These are phyloP conservation scores for Drosophila birchii DNA, from an alignment of 2,888 invertebrate genomes.

Conservation along the genomic window DNA sequence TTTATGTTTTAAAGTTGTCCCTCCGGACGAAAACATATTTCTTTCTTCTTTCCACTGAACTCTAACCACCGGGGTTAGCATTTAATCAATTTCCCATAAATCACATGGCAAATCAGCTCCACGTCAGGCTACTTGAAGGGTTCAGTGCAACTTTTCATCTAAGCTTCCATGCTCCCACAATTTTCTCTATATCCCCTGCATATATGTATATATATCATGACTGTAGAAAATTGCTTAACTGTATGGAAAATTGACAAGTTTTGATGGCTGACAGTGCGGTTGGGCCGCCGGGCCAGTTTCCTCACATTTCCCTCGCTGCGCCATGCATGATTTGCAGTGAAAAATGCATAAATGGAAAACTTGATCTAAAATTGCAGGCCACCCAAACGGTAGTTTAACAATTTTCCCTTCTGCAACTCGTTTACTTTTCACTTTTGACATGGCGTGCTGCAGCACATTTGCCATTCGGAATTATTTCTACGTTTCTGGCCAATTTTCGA, in stretches of 20 bases:
- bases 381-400: constrained; percentile 25
- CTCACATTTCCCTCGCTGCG: neutral
- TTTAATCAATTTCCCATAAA: constrained; percentile 74
- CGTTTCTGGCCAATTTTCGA: constrained; percentile 69
- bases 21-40: neutral
- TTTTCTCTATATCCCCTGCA: constrained; percentile 1
- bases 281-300: constrained; percentile 31
- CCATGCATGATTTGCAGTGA: constrained; percentile 55
- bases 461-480: constrained; percentile 56
- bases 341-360: constrained; percentile 60
- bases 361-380: constrained; percentile 56
- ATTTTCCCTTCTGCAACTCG: constrained; percentile 26
- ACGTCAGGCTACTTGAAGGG: constrained; percentile 43
- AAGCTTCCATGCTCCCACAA: constrained; percentile 8
- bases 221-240: constrained; percentile 71
- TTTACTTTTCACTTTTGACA: constrained; percentile 42
- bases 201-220: constrained; percentile 53
- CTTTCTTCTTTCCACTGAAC: neutral
- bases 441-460: constrained; percentile 68
- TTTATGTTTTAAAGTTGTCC: neutral
- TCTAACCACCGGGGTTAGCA: constrained; percentile 21
- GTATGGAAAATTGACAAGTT: constrained; percentile 79
- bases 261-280: constrained; percentile 73
- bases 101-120: constrained; percentile 62
- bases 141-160: constrained; percentile 28